Evolutionary conservation across 2,797 vertebrate species (phyloP), one percentile per base, ranked within the genome.

Genomic region (Mycteria americana): DNA sequence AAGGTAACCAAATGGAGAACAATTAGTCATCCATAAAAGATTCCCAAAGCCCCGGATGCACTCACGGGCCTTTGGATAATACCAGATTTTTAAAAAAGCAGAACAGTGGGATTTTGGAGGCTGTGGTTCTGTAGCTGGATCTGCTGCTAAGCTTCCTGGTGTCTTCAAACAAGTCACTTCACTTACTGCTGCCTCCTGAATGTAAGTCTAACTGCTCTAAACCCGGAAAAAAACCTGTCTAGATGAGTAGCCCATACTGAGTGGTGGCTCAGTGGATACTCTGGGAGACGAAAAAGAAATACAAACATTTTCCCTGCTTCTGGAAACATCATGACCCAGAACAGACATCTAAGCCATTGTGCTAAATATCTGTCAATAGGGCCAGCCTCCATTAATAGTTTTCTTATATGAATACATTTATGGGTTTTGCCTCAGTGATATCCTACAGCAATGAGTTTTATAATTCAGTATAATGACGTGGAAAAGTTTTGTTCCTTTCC

Each of bases 221-320:
- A 37, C 13, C 8, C 7, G 0, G 11, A 9, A 46, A 67, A 46
- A 4, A 1, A 3, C 28, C 24, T 33, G 6, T 33, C 17, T 57
- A 77, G 15, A 59, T 15, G 12, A 48, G 43, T n/a, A 63, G 24
- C 14, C 21, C 15, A 21, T 21, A 24, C 13, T 41, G 30, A 76
- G 23, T 41, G 11, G 11, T 63, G 16, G 8, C 14, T 77, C 24
- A 91, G 35, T 43, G 19, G 10, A 43, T 37, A 37, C 13, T 84
- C 48, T 28, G 21, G 35, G 54, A 53, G 13, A 37, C 43, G 14
- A 62, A 86, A 72, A 50, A 56, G 45, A 59, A 48, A 41, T 22
- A 51, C 23, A 48, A 41, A 72, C 17, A 41, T 63, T 87, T 77
- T 62, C 17, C 6, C 22, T 60, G 21, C 18, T 77, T 82, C 41